phyloP scores from a whole-genome alignment of 2,888 invertebrate genomes.

The Heliconius ismenius region DNA sequence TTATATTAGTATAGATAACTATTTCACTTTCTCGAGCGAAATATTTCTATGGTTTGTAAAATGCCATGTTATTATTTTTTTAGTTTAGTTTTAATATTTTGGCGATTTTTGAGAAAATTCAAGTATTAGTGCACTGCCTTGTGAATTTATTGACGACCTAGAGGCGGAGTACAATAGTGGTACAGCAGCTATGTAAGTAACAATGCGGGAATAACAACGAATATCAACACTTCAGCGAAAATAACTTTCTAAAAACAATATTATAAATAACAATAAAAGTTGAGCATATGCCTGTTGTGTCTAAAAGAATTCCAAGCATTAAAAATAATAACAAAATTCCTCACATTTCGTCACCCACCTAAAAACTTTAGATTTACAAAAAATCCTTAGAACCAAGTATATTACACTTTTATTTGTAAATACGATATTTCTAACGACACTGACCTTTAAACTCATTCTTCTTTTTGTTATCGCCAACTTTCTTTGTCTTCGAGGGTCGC shows the following conservation, averaged over 20 bases:
- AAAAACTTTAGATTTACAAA: too few species aligned
- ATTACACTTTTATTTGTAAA: not conserved
- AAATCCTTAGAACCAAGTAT: not conserved
- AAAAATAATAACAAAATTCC: not conserved
- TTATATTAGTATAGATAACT: too few species aligned
- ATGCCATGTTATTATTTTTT: not conserved
- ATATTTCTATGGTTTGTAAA: not conserved
- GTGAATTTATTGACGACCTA: not conserved
- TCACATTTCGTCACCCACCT: not conserved
- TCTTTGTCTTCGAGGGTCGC: conserved; percentile 61
- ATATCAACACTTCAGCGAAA: too few species aligned
- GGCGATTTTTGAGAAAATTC: not conserved
- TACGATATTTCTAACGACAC: not conserved
- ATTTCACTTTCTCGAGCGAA: too few species aligned
- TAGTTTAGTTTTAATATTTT: not conserved
- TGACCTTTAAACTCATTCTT: conserved; percentile 42
- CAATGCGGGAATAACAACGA: too few species aligned
- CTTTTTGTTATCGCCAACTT: conserved; percentile 46
- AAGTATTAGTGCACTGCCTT: not conserved
- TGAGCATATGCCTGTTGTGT: too few species aligned
- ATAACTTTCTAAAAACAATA: not conserved
- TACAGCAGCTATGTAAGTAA: not conserved
- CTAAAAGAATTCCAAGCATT: too few species aligned
- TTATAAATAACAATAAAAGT: not conserved
- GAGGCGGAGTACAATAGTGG: not conserved